Evolutionary conservation across 2,888 invertebrate species (phyloP), one percentile per base, ranked within the genome.

Genomic region (Yponomeuta sedellus): DNA sequence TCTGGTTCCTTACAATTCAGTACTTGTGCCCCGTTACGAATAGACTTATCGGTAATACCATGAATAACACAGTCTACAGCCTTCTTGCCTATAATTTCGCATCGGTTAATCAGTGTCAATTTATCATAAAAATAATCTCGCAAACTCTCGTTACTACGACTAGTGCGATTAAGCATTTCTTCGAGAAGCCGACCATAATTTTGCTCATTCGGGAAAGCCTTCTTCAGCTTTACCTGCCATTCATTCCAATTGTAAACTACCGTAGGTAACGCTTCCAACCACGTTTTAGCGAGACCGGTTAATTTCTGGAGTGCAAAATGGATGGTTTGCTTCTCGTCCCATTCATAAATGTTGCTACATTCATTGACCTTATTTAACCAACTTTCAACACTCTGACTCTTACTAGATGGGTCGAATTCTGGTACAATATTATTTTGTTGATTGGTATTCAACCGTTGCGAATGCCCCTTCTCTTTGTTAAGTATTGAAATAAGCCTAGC

Each of bases 91-190:
- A 19, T 20, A n/a, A 58, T 58, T 20, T 19, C 58, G 20, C 58
- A 58, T 20, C 58, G 16, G 58, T 19, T 58, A 10, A 58, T 10
- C 5, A 58, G 20, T 19, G 58, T 20, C 19, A 58, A 58, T 20
- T 58, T 58, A 20, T 58, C 58, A 58, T 58, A 58, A 20, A 58
- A 58, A 19, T 58, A 58, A 19, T 58, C 58, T 4, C 58, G 12
- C 10, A 58, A 19, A 58, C n/a, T 19, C 20, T 58, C 58, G 19
- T 58, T 19, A 58, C n/a, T 19, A 10, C 58, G 58, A 19, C n/a
- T 19, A n/a, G 12, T 58, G 10, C 58, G n/a, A 19, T 58, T 58
- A 10, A 58, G 19, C 58, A 58, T 58, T 20, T 58, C 20, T 20
- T 58, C 19, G 58, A 58, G 52, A 16, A 52, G 11, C n/a, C n/a